Base-by-base conservation (phyloP, 2,113 vertebrate species). In the Cisticola juncidis region DNA sequence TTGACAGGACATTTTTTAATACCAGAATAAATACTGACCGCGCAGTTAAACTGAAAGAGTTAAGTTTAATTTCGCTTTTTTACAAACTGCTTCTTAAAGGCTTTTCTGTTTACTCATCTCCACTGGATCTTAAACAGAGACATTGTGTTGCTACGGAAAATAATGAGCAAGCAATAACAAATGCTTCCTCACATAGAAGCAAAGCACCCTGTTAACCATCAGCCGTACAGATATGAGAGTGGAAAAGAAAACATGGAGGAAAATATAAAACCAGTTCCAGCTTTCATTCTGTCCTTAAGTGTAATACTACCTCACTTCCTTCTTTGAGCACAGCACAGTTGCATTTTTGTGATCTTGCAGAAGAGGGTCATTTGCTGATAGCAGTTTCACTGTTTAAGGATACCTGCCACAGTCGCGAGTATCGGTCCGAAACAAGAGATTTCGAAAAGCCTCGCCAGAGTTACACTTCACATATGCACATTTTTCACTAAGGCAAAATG, bases 31-130 rank as follows among this genome's bases (percentile, higher is more conserved):
- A 82, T 56, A 77, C 31, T 79, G 65, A 69, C 40, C 86, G 36
- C 2, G 7, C 23, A 38, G 40, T 78, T 79, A 79, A 56, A n/a
- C 40, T 76, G 80, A 74, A 93, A 87, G 76, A 65, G 69, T 91
- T 92, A 87, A 83, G 26, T 89, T 83, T 84, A 65, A 89, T 91
- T 95, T 61, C 81, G 14, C 73, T 79, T 79, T 81, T 86, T 65
- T 58, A 65, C 50, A 53, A 87, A 65, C n/a, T 74, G 11, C 45
- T 88, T 79, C 69, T 84, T 89, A 91, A 89, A 91, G 88, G 56
- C 50, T 92, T 94, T 94, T 94, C 77, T 95, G 81, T 94, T 96
- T 96, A 94, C 62, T 94, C 91, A 87, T 91, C 92, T 91, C 73
- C 54, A 5, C 57, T 85, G 83, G 95, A 95, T 97, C 88, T 94